Base-by-base conservation (phyloP, 2,113 vertebrate genomes). In the Hepsetus odoe region DNA sequence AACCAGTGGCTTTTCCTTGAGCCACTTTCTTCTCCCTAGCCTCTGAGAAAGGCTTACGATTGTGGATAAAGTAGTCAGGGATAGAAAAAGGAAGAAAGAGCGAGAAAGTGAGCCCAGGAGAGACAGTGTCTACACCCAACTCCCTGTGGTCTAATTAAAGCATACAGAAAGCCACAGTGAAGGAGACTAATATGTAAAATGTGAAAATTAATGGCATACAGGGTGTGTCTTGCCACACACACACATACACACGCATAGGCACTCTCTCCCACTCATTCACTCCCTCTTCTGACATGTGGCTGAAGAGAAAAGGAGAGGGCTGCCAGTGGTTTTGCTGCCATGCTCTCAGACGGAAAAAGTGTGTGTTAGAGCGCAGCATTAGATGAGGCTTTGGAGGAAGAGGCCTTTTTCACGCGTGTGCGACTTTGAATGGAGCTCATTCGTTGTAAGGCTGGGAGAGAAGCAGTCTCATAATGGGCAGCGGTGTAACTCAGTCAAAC, bases 101-200 rank as follows among this genome's bases (percentile, higher is more conserved):
- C 75, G 58, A 75, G 51, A 80, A 55, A 74, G 28, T 49, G 59
- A 78, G 81, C 89, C 88, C 85, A 76, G 62, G 86, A 79, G 86
- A 83, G 82, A 85, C 32, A 77, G 59, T 61, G 83, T 88, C 83
- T 83, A 49, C 82, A 11, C 74, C 38, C 72, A 77, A 71, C 73
- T 93, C 83, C 86, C 80, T 0, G 0, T 87, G 82, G 85, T 86
- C 87, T 92, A 92, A 91, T 91, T 93, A 93, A 90, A 83, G 22
- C 9, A 24, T 86, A 65, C 73, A 56, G 79, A 83, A 90, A 87
- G 74, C 64, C 67, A 79, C 70, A 79, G 49, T 83, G 80, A 87
- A 85, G 76, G 74, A 89, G 87, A 90, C 33, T 78, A 79, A 73
- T 78, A 76, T 86, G 80, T 84, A 69, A 89, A 87, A 88, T 87